Evolutionary conservation across 2,797 vertebrate genomes (phyloP), one percentile per base, ranked within the genome.

Genomic region (Poeciliopsis gracilis): DNA sequence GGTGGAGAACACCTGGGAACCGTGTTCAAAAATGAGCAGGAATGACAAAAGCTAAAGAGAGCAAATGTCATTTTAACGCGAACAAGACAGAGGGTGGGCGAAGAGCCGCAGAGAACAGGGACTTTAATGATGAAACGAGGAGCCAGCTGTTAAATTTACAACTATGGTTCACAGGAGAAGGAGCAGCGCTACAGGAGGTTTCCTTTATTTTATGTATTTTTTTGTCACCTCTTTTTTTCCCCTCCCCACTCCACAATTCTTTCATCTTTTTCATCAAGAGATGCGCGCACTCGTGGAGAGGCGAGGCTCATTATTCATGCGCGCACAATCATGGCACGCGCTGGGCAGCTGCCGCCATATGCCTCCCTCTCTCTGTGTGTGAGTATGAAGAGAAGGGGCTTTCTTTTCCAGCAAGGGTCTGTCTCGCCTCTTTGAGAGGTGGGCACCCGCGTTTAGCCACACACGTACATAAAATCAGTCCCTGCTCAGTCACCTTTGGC

Each of bases 271-370:
- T 81, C 83, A 83, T 88, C 80, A 82, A 75, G 74, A n/a, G 77
- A 85, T 72, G 88, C 83, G 23, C 63, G 82, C 88, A 80, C 86
- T 82, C 49, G 16, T 18, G 3, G 87, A 89, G 81, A 90, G 85
- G 85, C 75, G 51, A 90, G 84, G 79, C 86, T 90, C 88, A 91
- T 93, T 92, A 91, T 84, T 86, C 75, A 82, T 78, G 84, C 67
- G 73, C 41, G 78, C 75, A 15, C 89, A 84, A 84, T 86, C 73
- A 84, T 33, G 53, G 76, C 91, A 90, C 81, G 82, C 25, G 83
- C 86, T 66, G 81, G 86, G 88, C 90, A 88, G 90, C 90, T 88
- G 91, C 89, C 33, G 49, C 91, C 92, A 91, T 93, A 89, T 91
- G 90, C 79, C 82, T 18, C 76, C 38, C 63, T 84, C 7, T 36